Evolutionary conservation across 53 echinoderm and acorn worm genomes (phyloP).

Genomic region (Holothuria scabra): DNA sequence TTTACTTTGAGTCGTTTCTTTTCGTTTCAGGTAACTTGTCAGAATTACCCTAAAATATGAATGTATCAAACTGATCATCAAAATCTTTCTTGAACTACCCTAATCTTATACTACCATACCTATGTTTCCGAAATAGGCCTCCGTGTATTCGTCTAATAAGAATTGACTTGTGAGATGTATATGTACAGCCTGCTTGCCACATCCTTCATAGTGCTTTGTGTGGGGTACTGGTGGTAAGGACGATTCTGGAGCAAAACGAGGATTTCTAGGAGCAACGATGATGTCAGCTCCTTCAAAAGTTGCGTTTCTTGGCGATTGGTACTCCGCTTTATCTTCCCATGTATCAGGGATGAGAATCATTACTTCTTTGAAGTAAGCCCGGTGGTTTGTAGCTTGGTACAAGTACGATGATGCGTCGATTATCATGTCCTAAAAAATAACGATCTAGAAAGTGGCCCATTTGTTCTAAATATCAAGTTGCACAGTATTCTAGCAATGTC

Average conservation of each 20-base stretch:
- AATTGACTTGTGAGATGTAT: slow-evolving; percentile 65
- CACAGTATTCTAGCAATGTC: too few relatives aligned
- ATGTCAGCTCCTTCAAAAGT: slow-evolving; percentile 82
- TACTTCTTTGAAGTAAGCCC: slow-evolving; percentile 69
- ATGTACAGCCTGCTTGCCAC: slow-evolving; percentile 64
- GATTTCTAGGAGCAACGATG: slow-evolving; percentile 76
- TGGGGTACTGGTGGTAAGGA: slow-evolving; percentile 42
- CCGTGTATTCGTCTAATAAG: slow-evolving; percentile 23
- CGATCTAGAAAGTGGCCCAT: too few relatives aligned
- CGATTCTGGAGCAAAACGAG: slow-evolving; percentile 60
- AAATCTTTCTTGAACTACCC: too few relatives aligned
- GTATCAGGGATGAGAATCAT: slow-evolving; percentile 70
- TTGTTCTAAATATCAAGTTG: too few relatives aligned
- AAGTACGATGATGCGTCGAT: slow-evolving; percentile 64
- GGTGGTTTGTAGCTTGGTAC: slow-evolving; percentile 65
- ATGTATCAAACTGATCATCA: too few relatives aligned
- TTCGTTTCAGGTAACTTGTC: too few relatives aligned
- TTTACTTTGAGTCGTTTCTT: too few relatives aligned
- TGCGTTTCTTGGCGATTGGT: slow-evolving; percentile 59
- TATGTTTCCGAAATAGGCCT: slow-evolving; percentile 52
- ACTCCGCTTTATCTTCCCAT: slow-evolving; percentile 61
- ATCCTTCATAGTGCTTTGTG: slow-evolving; percentile 78
- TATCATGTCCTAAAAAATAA: slow-evolving; percentile 60
- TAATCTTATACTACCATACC: slow-evolving; percentile 42
- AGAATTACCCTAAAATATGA: too few relatives aligned